phyloP scores from a whole-genome alignment of 2,888 invertebrate species.

The Ophioninae sp. region DNA sequence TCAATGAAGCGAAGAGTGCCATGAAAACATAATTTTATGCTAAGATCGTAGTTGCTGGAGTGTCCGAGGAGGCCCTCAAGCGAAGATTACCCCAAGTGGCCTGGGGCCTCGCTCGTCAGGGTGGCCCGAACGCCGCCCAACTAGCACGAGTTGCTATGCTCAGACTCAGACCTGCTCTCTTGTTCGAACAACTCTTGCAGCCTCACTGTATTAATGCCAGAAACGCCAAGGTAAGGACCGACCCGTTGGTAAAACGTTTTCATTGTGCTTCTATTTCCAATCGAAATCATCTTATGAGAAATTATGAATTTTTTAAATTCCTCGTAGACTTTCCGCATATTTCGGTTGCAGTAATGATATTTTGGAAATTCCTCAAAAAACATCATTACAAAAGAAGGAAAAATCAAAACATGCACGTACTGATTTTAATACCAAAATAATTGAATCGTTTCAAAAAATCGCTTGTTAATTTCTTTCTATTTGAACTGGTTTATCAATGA shows the following conservation, averaged over 20 bases:
- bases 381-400: too few species aligned
- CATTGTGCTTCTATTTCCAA: not conserved
- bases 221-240: slow-evolving; percentile 75
- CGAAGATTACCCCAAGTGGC: slow-evolving; percentile 80
- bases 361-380: too few species aligned
- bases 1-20: not conserved
- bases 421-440: too few species aligned
- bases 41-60: slow-evolving; percentile 75
- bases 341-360: too few species aligned
- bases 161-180: slow-evolving; percentile 81
- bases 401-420: too few species aligned
- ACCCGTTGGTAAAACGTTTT: not conserved
- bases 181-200: slow-evolving; percentile 82
- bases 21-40: slow-evolving; percentile 52
- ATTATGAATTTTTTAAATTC: too few species aligned
- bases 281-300: not conserved
- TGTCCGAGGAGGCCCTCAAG: slow-evolving; percentile 77
- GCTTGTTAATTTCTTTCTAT: too few species aligned
- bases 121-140: slow-evolving; percentile 81
- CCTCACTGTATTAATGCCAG: slow-evolving; percentile 78
- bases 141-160: slow-evolving; percentile 80
- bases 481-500: too few species aligned
- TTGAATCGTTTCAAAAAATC: too few species aligned
- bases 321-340: too few species aligned
- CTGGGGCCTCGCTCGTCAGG: slow-evolving; percentile 81